phyloP scores from a whole-genome alignment of 2,113 vertebrate genomes.

The Pseudorectes ferrugineus region DNA sequence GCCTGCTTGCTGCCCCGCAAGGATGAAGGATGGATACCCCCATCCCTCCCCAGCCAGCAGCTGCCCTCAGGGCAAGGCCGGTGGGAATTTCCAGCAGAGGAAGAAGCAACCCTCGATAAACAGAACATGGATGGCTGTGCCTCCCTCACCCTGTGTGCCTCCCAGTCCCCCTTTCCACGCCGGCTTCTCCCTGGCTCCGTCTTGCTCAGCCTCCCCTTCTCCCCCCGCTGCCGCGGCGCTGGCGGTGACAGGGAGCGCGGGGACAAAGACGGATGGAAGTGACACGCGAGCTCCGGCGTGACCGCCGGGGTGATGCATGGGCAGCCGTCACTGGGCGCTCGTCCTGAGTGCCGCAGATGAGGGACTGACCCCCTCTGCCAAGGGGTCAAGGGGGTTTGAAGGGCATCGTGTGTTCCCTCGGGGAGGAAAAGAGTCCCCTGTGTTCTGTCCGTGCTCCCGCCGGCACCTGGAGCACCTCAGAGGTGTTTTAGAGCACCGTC shows the following conservation, averaged over 20 bases:
- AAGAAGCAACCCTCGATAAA: neutral
- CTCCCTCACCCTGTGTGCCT: neutral
- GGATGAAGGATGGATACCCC: neutral
- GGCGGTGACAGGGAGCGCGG: slow-evolving; percentile 44
- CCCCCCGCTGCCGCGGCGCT: neutral
- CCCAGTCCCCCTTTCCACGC: neutral
- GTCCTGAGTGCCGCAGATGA: slow-evolving; percentile 47
- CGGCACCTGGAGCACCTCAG: neutral
- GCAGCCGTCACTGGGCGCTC: slow-evolving; percentile 1
- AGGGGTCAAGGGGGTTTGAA: slow-evolving; percentile 56
- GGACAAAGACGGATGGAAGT: slow-evolving; percentile 71
- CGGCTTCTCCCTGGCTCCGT: neutral
- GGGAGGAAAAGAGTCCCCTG: neutral
- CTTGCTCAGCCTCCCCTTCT: neutral
- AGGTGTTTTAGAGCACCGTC: accelerated
- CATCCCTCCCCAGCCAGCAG: neutral
- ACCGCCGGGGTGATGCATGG: slow-evolving; percentile 70
- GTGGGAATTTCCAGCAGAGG: neutral
- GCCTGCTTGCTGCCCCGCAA: accelerated
- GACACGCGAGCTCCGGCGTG: slow-evolving; percentile 55
- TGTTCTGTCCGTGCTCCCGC: neutral
- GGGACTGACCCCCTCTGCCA: slow-evolving; percentile 8
- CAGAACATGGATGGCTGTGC: neutral
- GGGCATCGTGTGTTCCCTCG: neutral
- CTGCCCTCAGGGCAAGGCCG: neutral